A percentile compares a stretch with the other conserved stretches of the same genome.
These are phyloP conservation scores for Noctua janthina DNA, from an alignment of 2,888 invertebrate species.

Conservation along the genomic window DNA sequence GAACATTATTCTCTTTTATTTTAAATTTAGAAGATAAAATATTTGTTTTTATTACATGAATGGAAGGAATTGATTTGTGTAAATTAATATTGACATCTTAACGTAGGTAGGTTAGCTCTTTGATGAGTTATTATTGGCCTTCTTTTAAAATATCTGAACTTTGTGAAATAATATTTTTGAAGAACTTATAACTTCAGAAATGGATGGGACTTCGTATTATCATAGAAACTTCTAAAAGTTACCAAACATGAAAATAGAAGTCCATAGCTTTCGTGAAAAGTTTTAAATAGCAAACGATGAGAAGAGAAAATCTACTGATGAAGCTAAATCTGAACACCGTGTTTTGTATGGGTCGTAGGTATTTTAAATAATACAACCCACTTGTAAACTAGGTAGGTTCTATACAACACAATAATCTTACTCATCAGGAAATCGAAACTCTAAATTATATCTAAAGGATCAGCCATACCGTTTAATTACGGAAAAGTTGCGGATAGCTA, in stretches of 20 bases:
- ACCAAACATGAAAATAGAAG: background rate
- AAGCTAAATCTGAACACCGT: background rate
- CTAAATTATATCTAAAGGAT: background rate
- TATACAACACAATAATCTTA: no score
- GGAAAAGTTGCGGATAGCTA: no score
- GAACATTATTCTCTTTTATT: conserved; percentile 35
- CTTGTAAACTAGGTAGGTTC: background rate
- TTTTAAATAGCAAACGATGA: background rate
- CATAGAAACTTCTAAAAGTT: background rate
- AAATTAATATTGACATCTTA: background rate
- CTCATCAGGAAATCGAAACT: background rate
- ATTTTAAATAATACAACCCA: background rate
- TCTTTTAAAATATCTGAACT: background rate
- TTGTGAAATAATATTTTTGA: background rate
- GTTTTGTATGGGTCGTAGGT: background rate
- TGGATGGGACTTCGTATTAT: background rate
- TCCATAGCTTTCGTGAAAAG: background rate
- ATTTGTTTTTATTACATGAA: conserved; percentile 6
- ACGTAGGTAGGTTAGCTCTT: background rate
- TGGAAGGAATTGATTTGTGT: background rate
- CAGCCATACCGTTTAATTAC: background rate
- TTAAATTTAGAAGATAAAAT: conserved; percentile 12
- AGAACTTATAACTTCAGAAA: background rate
- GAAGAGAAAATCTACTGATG: background rate
- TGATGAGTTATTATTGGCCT: background rate